Percentiles rank a stretch among this genome's conserved stretches.
Conservation (phyloP, 2,113 vertebrate genomes). For the Psettodes erumei region DNA sequence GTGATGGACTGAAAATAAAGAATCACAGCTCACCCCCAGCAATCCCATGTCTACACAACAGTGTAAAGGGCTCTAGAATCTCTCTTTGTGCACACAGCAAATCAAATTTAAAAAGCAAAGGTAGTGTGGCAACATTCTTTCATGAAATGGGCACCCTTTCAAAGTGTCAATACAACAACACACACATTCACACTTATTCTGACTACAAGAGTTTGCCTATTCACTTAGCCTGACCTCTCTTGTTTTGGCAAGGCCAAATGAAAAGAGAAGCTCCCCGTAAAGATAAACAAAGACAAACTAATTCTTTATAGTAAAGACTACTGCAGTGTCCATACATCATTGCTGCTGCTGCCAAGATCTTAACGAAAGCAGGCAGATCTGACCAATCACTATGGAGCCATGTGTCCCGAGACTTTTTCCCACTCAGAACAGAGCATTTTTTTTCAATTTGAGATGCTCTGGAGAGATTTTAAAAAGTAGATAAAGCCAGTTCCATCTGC, state of each 20-base stretch:
- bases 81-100: too few relatives aligned
- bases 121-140: too few relatives aligned
- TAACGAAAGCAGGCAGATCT: neutral
- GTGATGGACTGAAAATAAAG: neutral
- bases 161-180: too few relatives aligned
- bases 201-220: too few relatives aligned
- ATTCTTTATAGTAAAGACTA: neutral
- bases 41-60: neutral
- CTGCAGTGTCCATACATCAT: neutral
- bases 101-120: too few relatives aligned
- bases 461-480: neutral
- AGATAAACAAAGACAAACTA: neutral
- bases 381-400: too few relatives aligned
- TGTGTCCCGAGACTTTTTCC: neutral
- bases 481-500: neutral
- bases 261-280: too few relatives aligned
- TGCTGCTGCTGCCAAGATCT: neutral
- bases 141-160: too few relatives aligned
- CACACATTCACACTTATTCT: too few relatives aligned
- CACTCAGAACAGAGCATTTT: neutral
- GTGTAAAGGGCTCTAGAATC: neutral
- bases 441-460: slow-evolving; percentile 1
- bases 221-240: too few relatives aligned
- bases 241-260: too few relatives aligned
- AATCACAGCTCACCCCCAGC: neutral